Evolutionary conservation across 1,140 invertebrate genomes (phyloP).

Genomic region (Meloidogyne chitwoodi): DNA sequence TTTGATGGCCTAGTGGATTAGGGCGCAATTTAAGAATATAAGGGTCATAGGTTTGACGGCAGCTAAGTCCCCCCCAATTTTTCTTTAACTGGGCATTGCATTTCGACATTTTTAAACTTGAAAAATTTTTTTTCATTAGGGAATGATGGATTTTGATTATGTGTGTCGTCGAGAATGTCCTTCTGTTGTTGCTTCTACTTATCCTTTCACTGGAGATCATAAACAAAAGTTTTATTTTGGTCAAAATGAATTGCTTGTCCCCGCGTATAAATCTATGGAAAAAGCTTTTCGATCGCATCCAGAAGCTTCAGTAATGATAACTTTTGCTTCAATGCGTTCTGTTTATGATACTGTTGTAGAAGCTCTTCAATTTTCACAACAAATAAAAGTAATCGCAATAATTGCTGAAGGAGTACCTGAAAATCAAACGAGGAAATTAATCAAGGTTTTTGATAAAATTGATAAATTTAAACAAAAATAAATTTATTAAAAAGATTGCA

Average conservation of each 20-base stretch:
- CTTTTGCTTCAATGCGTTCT: conserved; percentile 93
- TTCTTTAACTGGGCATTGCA: too few relatives aligned
- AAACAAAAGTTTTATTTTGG: conserved; percentile 99
- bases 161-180: conserved; percentile 81
- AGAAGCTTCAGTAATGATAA: conserved; percentile 93
- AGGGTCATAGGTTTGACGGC: too few relatives aligned
- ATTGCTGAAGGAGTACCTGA: conserved; percentile 95
- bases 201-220: conserved; percentile 96
- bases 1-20: too few relatives aligned
- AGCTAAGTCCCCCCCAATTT: too few relatives aligned
- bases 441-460: conserved; percentile 68
- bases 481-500: conserved; percentile 64
- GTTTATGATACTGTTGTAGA: conserved; percentile 95
- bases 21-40: too few relatives aligned
- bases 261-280: conserved; percentile 93
- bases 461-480: not conserved
- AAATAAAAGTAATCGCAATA: conserved; percentile 90
- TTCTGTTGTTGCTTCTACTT: conserved; percentile 86
- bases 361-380: conserved; percentile 77
- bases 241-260: conserved; percentile 91
- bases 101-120: conserved; percentile 33
- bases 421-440: conserved; percentile 91
- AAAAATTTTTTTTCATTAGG: conserved; percentile 44
- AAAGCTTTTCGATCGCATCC: conserved; percentile 91
- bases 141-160: conserved; percentile 98